Percentiles rank a stretch among this genome's conserved stretches.
Conservation (phyloP, 2,797 vertebrate species). For the Tympanoctomys barrerae region DNA sequence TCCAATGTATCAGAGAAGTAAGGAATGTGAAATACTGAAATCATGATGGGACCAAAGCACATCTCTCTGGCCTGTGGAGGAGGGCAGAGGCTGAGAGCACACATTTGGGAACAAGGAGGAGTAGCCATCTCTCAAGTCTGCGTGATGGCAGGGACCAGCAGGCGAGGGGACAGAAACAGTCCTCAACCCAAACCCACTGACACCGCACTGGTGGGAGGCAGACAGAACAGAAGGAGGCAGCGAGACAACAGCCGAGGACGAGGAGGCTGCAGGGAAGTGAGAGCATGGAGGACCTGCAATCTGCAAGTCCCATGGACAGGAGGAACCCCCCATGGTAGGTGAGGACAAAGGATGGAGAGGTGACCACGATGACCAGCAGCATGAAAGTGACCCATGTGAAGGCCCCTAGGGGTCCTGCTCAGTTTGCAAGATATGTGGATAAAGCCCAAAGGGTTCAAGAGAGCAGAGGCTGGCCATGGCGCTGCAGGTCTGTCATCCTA, state of each 20-base stretch:
- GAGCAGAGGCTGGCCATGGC: background rate
- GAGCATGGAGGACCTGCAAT: background rate
- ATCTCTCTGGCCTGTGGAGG: background rate
- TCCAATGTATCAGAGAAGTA: constrained; percentile 64
- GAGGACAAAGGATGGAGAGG: background rate
- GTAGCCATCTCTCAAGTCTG: background rate
- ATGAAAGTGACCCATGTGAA: background rate
- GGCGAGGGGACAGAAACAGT: constrained; percentile 4
- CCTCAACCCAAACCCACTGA: background rate
- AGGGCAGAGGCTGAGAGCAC: background rate
- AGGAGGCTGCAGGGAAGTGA: background rate
- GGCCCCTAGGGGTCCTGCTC: background rate
- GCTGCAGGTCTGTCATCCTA: background rate
- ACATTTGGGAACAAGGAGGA: constrained; percentile 8
- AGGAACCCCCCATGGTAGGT: background rate
- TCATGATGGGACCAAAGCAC: background rate
- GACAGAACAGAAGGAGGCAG: background rate
- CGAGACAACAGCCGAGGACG: background rate
- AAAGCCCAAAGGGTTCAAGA: background rate
- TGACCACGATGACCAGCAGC: background rate
- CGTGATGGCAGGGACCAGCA: constrained; percentile 37
- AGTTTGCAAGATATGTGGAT: background rate
- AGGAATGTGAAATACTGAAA: constrained; percentile 1
- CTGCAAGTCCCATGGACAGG: background rate
- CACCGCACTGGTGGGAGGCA: background rate